Conservation (phyloP, 2,888 invertebrate species). For the Dendrolimus pini region DNA sequence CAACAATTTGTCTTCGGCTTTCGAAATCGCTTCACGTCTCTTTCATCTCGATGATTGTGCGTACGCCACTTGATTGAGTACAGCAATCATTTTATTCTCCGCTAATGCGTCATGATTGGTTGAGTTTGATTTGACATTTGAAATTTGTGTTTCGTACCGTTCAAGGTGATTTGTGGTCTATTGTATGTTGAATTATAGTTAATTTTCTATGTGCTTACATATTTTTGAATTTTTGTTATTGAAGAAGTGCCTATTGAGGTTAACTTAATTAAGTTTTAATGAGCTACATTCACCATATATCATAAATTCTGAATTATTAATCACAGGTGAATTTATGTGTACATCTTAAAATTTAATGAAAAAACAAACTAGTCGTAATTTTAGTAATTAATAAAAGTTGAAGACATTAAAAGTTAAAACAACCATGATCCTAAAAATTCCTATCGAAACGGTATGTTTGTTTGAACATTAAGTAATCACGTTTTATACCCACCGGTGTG, state of each 20-base stretch:
- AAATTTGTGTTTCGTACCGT: neutral
- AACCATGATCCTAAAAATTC: neutral
- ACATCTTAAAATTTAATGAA: neutral
- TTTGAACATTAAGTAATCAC: constrained; percentile 28
- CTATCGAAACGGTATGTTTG: constrained; percentile 8
- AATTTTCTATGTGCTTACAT: neutral
- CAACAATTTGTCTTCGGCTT: constrained; percentile 56
- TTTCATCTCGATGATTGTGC: constrained; percentile 36
- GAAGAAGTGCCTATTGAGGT: too few species aligned
- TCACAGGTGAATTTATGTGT: too few species aligned
- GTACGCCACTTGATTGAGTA: constrained; percentile 22
- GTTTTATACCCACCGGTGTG: constrained; percentile 25
- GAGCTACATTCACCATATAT: too few species aligned
- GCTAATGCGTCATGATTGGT: constrained; percentile 8
- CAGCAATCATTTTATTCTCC: constrained; percentile 7
- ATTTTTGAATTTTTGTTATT: neutral
- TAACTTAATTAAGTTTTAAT: too few species aligned
- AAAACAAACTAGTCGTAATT: neutral
- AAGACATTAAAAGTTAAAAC: constrained; percentile 4
- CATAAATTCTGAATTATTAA: too few species aligned
- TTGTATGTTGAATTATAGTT: neutral
- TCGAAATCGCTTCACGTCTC: constrained; percentile 41
- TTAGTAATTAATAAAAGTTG: neutral
- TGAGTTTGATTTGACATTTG: constrained; percentile 6
- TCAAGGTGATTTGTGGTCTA: neutral